Conservation (phyloP, 2,797 vertebrate genomes). For the Salmo trutta region DNA sequence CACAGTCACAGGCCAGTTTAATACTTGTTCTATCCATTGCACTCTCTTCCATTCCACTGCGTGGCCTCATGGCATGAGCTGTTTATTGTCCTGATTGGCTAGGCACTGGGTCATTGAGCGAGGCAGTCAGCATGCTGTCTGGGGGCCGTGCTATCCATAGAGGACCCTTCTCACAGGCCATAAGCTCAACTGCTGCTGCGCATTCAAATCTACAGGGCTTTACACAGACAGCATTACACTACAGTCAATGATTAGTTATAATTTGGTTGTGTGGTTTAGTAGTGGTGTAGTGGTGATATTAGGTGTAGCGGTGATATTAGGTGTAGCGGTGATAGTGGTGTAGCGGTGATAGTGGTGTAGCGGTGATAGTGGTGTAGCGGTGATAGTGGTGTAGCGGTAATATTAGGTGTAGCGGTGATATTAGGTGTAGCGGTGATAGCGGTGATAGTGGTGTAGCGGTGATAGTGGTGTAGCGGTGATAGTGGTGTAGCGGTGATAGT, state of each 20-base stretch:
- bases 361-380: not conserved
- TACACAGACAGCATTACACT: not conserved
- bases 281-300: not conserved
- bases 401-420: not conserved
- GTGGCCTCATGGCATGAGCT: not conserved
- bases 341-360: not conserved
- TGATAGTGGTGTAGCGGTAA: no score
- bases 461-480: no score
- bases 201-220: not conserved
- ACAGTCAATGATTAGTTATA: not conserved
- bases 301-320: not conserved
- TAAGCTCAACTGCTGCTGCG: not conserved
- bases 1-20: not conserved
- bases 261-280: not conserved
- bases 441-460: not conserved
- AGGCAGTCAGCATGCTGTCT: not conserved
- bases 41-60: not conserved
- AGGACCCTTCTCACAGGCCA: not conserved
- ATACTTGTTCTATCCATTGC: not conserved
- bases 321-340: not conserved
- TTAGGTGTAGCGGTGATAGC: not conserved
- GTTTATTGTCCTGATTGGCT: not conserved
- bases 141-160: not conserved
- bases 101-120: conserved; percentile 2
- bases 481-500: not conserved